Base-by-base conservation (phyloP, 2,113 vertebrate genomes). In the Nycticryphes semicollaris region DNA sequence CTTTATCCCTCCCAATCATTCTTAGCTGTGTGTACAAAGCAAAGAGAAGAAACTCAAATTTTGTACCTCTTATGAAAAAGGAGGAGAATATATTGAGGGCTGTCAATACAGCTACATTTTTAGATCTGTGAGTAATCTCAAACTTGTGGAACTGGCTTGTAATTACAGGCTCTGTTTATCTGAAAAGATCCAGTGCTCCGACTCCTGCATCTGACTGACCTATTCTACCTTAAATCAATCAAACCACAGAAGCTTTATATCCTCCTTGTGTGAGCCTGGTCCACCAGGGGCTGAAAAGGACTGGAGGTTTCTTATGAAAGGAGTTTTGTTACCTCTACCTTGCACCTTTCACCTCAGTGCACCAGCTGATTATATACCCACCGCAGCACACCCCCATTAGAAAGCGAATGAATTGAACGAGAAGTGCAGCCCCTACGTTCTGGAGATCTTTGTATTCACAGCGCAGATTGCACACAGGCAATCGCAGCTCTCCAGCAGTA, bases 161-260 rank as follows among this genome's bases (percentile, higher is more conserved):
- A 87, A 91, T 84, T 64, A 51, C 33, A 53, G 64, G 23, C 14
- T 76, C 47, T 69, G 47, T 90, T 96, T 84, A 89, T 89, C 50
- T 47, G 69, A 22, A 35, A 68, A 87, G 83, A 89, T 27, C 54
- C 73, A 80, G 60, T 20, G 23, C 76, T 83, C 70, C 11, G 33
- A 43, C 45, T 89, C 48, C 70, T 89, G 69, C 87, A 27, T 85
- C 87, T 70, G 72, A 90, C 84, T 78, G 84, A 94, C 67, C 83
- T 87, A 47, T 85, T 90, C 85, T 56, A 85, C 92, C 78, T 84
- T 69, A 79, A 92, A 90, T 92, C 92, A 89, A 87, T 92, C 94
- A 92, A 78, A 78, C 17, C 47, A 30, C 1, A 0, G 62, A 88
- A 69, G 50, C 24, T 54, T 84, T 50, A 13, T 24, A 76, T 64